Evolutionary conservation across 1,140 invertebrate species (phyloP), one percentile per base, ranked within the genome.

Genomic region (Lordiphosa stackelbergi): DNA sequence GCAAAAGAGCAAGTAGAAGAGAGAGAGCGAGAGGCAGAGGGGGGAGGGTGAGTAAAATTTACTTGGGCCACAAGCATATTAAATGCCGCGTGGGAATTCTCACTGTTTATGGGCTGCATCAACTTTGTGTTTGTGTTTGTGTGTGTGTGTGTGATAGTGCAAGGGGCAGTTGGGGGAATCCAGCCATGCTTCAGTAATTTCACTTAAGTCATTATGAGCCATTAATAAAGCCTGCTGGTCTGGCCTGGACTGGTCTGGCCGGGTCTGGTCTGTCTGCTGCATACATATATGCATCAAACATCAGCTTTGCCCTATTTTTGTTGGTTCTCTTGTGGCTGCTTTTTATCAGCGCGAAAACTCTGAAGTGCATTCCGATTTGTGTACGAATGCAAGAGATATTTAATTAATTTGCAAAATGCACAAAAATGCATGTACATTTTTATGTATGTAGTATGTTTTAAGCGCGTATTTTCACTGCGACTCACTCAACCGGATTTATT

Each of bases 191-290:
- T 83, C 77, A 83, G 77, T 83, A 83, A 83, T 83, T 83, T 83
- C 77, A 83, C 77, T 83, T 83, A 83, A 83, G 77, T 83, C 77
- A 83, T 83, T 83, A 83, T 75, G 77, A 83, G 72, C 77, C 77
- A 83, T 83, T 83, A 83, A 83, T 83, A 83, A 83, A 83, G 77
- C 77, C 77, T 59, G 60, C 54, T 49, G 46, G 53, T 53, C 12
- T 19, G 22, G 52, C 41, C 47, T 61, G 51, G 53, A 41, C 43
- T 28, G 47, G 38, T 40, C 36, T 31, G 7, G 28, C 2, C 24
- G 57, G 51, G 53, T 43, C 43, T 31, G 7, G 28, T 8, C 28
- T 31, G 28, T 31, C 28, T 31, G 7, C 28, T 31, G 7, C 24
- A 16, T 7, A 5, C 6, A 28, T 28, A 5, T 28, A 28, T 28